Evolutionary conservation across 2,797 vertebrate genomes (phyloP).

Genomic region (Scyliorhinus canicula): DNA sequence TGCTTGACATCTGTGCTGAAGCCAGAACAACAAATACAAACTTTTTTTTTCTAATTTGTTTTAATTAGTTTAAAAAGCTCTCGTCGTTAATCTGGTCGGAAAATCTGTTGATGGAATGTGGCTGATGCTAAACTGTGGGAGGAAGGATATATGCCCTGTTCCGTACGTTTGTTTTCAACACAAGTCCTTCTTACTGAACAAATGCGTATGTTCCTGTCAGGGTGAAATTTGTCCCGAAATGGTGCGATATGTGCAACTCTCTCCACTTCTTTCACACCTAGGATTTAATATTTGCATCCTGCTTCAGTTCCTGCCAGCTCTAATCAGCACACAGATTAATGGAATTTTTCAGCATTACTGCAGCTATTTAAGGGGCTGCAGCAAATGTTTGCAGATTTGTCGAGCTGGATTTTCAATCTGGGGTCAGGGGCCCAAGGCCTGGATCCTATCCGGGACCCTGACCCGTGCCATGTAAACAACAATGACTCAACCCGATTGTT

Average conservation of each 20-base stretch:
- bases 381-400: background rate
- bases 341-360: background rate
- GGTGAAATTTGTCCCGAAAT: background rate
- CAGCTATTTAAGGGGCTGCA: background rate
- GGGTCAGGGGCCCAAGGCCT: too few relatives aligned
- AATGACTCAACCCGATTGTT: background rate
- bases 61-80: background rate
- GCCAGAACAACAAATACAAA: background rate
- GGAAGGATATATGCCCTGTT: background rate
- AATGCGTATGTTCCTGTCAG: background rate
- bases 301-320: background rate
- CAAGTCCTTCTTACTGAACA: background rate
- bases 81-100: background rate
- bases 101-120: background rate
- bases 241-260: background rate
- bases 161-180: background rate
- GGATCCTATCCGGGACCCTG: background rate
- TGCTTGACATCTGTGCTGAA: background rate
- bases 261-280: background rate
- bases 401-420: background rate
- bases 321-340: background rate
- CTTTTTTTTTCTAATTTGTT: background rate
- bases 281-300: background rate
- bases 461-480: background rate
- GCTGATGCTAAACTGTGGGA: too few relatives aligned